Base-by-base conservation (phyloP, 2,888 invertebrate species). In the Leptinotarsa haldemani region DNA sequence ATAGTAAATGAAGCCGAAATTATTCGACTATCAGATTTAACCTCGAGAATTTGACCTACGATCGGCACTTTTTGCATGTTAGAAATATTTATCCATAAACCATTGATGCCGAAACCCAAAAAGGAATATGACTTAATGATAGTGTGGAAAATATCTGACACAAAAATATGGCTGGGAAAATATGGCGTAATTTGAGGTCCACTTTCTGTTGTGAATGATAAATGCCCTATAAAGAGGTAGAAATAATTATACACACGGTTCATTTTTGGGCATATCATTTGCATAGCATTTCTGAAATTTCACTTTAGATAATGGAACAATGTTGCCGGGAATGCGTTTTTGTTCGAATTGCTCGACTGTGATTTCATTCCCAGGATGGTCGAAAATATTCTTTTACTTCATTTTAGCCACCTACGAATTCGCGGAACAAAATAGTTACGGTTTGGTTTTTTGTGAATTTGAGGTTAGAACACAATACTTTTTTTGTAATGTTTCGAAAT, bases 161-260 rank as follows among this genome's bases (percentile, higher is more conserved):
- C 30, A 48, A 46, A 69, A 58, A 69, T 64, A 61, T 66, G 66
- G 70, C 66, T 74, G 73, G 73, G 70, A 74, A 74, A 66, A 70
- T 46, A 56, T 64, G 47, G 25, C 64, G 70, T 65, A 74, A 70
- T 74, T 70, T 74, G 69, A 66, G 61, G 70, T 74, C 66, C 46
- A 58, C 65, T 65, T 46, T 69, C 53, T 18, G 65, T 73, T 73
- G 47, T 73, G 73, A 69, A 73, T 73, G 73, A 66, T 73, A 69
- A 73, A 70, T 70, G 73, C 73, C 66, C 50, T 56, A 69, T 68
- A 70, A 70, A 64, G 69, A 70, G 65, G 71, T 71, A 74, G 66
- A 74, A 66, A 74, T 74, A 63, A 74, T 74, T 74, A 74, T 74
- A 74, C 66, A 52, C 61, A 64, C 30, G 68, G 65, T 66, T 65